A percentile compares a stretch with the other conserved stretches of the same genome.
These are phyloP conservation scores for Fragum sueziense DNA, from an alignment of 2,888 invertebrate genomes.

Conservation along the genomic window DNA sequence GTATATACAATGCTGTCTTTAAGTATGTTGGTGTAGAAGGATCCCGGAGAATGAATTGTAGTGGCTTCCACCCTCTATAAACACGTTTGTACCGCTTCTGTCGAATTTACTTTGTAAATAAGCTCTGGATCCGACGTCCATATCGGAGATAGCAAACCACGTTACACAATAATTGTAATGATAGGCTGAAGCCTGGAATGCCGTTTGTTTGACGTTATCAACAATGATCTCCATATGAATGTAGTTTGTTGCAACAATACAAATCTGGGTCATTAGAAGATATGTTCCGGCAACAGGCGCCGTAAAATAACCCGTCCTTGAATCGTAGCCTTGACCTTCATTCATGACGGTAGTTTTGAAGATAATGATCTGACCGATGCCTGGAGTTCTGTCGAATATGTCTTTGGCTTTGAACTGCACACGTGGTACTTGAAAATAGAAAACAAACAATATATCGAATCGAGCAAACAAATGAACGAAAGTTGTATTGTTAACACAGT, in stretches of 20 bases:
- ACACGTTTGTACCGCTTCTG: not conserved
- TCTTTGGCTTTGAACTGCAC: not conserved
- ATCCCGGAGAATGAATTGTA: not conserved
- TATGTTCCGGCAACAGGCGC: conserved; percentile 13
- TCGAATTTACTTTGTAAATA: not conserved
- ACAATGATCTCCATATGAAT: not conserved
- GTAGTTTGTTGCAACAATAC: not conserved
- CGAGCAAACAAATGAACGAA: too few relatives aligned
- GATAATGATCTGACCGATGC: not conserved
- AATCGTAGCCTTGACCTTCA: conserved; percentile 14
- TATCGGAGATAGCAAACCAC: not conserved
- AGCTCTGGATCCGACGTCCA: not conserved
- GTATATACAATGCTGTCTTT: too few relatives aligned
- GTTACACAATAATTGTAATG: not conserved
- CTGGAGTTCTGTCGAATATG: not conserved
- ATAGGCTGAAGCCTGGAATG: not conserved
- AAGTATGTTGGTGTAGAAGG: not conserved
- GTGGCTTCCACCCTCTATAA: not conserved
- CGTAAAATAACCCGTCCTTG: conserved; percentile 16
- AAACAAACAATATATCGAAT: too few relatives aligned
- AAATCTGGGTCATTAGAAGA: not conserved
- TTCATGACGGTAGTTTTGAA: not conserved
- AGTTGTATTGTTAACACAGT: too few relatives aligned
- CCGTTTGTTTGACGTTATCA: not conserved
- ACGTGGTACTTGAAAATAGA: not conserved